These are phyloP conservation scores for Enteromius afrohamiltoni DNA, from an alignment of 2,797 vertebrate species.

Conservation along the genomic window DNA sequence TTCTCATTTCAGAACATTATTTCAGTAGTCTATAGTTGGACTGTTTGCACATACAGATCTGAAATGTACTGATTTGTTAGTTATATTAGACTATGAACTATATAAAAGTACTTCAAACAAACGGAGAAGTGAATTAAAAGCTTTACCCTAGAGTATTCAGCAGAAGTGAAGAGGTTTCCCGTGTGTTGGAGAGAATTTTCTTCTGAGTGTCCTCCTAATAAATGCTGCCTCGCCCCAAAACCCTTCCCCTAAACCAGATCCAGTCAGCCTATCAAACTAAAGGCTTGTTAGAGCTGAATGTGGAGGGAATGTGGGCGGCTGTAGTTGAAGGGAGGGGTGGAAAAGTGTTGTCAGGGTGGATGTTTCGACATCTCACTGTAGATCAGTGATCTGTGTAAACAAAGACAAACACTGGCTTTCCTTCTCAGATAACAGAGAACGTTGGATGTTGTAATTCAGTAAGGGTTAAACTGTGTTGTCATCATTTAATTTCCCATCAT, in stretches of 20 bases:
- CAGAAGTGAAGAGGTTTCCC: not conserved
- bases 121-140: not conserved
- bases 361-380: not conserved
- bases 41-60: no score
- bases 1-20: no score
- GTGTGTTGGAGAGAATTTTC: not conserved
- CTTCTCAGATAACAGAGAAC: not conserved
- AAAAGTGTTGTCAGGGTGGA: not conserved
- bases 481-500: not conserved
- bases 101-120: not conserved
- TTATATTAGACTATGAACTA: not conserved
- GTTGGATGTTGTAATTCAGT: not conserved
- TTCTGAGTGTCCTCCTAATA: not conserved
- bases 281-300: not conserved
- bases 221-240: slow-evolving; percentile 11
- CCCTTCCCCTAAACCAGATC: slow-evolving; percentile 2
- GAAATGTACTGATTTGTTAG: not conserved
- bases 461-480: not conserved
- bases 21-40: no score
- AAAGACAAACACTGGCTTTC: not conserved
- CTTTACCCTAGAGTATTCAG: not conserved
- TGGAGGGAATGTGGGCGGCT: not conserved
- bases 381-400: not conserved
- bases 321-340: not conserved
- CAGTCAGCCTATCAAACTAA: not conserved